Base-by-base conservation (phyloP, 2,797 vertebrate species). In the Phataginus tetradactyla region DNA sequence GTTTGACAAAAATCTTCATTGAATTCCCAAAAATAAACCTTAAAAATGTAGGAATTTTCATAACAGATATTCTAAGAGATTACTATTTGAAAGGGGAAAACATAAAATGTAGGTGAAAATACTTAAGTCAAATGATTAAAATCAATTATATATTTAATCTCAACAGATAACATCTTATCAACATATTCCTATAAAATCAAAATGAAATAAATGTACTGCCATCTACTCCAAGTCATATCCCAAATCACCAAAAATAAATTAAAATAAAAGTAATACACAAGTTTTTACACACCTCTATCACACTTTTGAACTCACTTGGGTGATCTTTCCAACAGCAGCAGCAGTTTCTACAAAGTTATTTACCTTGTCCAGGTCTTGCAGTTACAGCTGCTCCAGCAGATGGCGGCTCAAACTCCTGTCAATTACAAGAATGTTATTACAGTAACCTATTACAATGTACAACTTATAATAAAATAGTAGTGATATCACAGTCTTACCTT, bases 311-410 rank as follows among this genome's bases (percentile, higher is more conserved):
- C 98, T 93, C 96, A 98, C 97, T 97, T 93, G 94, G 91, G 77
- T 94, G 72, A 97, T 97, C 97, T 98, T 97, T 96, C 95, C 93
- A 98, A 98, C 98, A 98, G 98, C 91, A 98, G 97, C 97, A 98
- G 95, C 80, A 88, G 0, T 98, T 98, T 98, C 90, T 97, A 98
- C 96, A 98, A 93, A 97, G 94, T 77, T 96, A 95, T 96, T 98
- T 99, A 99, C 99, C 99, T 99, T 99, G 99, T 98, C 99, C 99
- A 98, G 99, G 99, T 99, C 99, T 99, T 97, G 99, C 98, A 98
- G 99, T 99, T 98, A 98, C 98, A 97, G 99, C 98, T 97, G 98
- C 98, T 98, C 98, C 98, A 95, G 98, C 97, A 98, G 98, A 95
- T 96, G 99, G 98, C 85, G 98, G 98, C 95, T 99, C 99, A 97